Evolutionary conservation across 2,797 vertebrate species (phyloP).

Genomic region (Xenops minutus): DNA sequence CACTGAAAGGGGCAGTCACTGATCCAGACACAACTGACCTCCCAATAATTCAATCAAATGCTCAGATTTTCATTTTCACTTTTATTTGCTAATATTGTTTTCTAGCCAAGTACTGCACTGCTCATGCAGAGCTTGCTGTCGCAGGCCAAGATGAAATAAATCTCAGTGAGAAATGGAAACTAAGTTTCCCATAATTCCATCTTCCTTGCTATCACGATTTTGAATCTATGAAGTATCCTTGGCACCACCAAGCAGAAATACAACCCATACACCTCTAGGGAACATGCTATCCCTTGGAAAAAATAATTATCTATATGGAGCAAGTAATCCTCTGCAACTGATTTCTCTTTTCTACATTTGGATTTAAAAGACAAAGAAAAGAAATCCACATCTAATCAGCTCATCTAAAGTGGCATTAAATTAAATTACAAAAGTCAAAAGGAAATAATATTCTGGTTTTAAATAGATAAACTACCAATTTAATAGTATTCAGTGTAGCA

Average conservation of each 20-base stretch:
- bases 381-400: not conserved
- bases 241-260: not conserved
- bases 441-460: not conserved
- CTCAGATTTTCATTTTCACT: not conserved
- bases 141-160: not conserved
- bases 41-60: not conserved
- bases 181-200: not conserved
- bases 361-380: conserved; percentile 1
- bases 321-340: not conserved
- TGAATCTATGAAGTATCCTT: not conserved
- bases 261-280: not conserved
- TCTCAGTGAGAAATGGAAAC: not conserved
- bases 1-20: not conserved
- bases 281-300: not conserved
- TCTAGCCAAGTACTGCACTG: not conserved
- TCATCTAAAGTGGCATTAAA: not conserved
- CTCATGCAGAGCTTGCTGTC: not conserved
- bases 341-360: not conserved
- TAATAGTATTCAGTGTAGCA: not conserved
- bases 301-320: not conserved
- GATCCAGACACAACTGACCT: not conserved
- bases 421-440: not conserved
- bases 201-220: not conserved
- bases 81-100: not conserved
- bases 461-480: not conserved